phyloP scores from a whole-genome alignment of 2,113 vertebrate genomes.

The Hiodon alosoides region DNA sequence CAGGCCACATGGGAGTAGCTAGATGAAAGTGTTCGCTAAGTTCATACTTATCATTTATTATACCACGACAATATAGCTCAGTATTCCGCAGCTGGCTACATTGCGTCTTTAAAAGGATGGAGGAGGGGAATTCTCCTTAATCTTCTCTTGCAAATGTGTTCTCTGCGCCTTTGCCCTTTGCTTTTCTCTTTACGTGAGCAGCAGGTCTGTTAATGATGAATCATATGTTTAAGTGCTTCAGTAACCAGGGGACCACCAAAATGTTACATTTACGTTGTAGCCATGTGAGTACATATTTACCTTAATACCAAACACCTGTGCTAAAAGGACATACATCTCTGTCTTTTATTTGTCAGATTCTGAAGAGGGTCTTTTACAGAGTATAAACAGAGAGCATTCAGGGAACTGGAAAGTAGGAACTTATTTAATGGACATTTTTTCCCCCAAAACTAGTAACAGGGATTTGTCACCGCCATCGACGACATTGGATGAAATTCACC shows the following conservation, averaged over 20 bases:
- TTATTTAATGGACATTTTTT: conserved; percentile 7
- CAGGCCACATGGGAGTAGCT: too few relatives aligned
- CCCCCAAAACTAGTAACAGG: not conserved
- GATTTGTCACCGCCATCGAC: not conserved
- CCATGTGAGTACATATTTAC: conserved; percentile 43
- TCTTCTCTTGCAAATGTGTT: conserved; percentile 8
- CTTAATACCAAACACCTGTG: conserved; percentile 33
- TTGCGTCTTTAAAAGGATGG: conserved; percentile 10
- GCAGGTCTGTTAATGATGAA: conserved; percentile 20
- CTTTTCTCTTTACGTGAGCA: conserved; percentile 18
- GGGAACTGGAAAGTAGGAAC: conserved; percentile 6
- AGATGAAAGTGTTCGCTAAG: not conserved
- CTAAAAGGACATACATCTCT: conserved; percentile 37
- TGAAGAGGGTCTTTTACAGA: conserved; percentile 41
- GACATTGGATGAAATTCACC: not conserved
- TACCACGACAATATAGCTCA: conserved; percentile 16
- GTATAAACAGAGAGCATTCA: conserved; percentile 20
- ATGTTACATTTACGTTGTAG: conserved; percentile 32
- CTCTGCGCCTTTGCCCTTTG: conserved; percentile 5
- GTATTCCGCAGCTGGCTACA: not conserved
- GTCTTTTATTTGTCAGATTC: conserved; percentile 27
- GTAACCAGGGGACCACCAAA: conserved; percentile 52
- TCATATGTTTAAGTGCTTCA: conserved; percentile 22
- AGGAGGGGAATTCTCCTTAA: not conserved
- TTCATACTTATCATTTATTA: conserved; percentile 22